A percentile compares a stretch with the other conserved stretches of the same genome.
These are phyloP conservation scores for Phymorhynchus buccinoides DNA, from an alignment of 1,140 invertebrate genomes.

Conservation along the genomic window DNA sequence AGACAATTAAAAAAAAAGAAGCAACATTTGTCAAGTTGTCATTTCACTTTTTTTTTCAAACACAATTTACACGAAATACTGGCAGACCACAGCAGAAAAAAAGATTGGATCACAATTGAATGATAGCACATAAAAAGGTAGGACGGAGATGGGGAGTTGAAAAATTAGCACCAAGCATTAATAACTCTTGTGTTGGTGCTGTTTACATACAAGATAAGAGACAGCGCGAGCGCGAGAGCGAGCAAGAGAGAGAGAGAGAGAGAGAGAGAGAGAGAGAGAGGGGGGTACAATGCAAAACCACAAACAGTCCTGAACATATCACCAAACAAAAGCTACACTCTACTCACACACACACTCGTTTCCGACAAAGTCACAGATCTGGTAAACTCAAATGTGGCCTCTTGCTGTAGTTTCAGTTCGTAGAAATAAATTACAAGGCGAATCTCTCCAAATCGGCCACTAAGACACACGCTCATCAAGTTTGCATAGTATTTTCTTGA, in stretches of 20 bases:
- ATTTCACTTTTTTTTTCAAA: neutral
- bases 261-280: no score
- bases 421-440: conserved; percentile 1
- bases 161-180: neutral
- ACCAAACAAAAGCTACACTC: neutral
- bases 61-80: neutral
- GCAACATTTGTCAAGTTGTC: neutral
- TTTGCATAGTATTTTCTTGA: conserved; percentile 6
- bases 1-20: no score
- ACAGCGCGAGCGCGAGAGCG: no score
- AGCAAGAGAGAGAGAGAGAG: no score
- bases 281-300: neutral
- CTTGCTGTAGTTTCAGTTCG: no score
- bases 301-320: neutral
- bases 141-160: neutral
- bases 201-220: no score
- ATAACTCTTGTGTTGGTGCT: neutral
- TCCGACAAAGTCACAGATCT: neutral
- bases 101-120: neutral
- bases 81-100: conserved; percentile 16
- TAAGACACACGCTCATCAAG: conserved; percentile 2
- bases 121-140: neutral
- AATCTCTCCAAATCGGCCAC: neutral
- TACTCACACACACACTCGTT: conserved; percentile 3
- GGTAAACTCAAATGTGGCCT: neutral